Evolutionary conservation across 2,113 vertebrate species (phyloP).

Genomic region (Pungitius pungitius): DNA sequence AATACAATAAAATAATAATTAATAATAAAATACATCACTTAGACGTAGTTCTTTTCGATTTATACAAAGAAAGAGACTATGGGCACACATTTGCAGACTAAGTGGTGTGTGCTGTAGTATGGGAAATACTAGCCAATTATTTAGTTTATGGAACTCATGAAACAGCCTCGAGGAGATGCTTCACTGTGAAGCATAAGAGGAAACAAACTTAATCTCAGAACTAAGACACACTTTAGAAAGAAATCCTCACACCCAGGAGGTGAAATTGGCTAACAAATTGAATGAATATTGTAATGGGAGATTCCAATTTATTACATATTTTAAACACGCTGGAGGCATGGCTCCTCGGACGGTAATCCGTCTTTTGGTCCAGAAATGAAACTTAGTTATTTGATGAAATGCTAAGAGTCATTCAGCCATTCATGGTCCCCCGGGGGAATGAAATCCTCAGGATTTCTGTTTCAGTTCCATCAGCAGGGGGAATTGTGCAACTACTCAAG

Average conservation of each 20-base stretch:
- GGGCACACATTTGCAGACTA: background rate
- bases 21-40: constrained; percentile 25
- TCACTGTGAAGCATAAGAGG: background rate
- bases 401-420: background rate
- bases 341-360: background rate
- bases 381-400: background rate
- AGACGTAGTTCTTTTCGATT: too few species aligned
- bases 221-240: background rate
- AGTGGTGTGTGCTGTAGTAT: background rate
- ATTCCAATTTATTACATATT: background rate
- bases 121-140: background rate
- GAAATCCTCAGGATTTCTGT: background rate
- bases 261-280: background rate
- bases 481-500: background rate
- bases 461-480: background rate
- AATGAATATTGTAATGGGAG: background rate
- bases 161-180: background rate
- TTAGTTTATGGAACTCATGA: background rate
- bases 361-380: background rate
- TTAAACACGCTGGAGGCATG: background rate
- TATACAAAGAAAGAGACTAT: too few species aligned
- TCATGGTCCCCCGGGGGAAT: background rate
- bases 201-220: background rate
- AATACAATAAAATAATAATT: too few species aligned
- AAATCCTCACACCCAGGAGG: background rate